phyloP scores from a whole-genome alignment of 2,888 invertebrate species.

The Pseudoips prasinana region DNA sequence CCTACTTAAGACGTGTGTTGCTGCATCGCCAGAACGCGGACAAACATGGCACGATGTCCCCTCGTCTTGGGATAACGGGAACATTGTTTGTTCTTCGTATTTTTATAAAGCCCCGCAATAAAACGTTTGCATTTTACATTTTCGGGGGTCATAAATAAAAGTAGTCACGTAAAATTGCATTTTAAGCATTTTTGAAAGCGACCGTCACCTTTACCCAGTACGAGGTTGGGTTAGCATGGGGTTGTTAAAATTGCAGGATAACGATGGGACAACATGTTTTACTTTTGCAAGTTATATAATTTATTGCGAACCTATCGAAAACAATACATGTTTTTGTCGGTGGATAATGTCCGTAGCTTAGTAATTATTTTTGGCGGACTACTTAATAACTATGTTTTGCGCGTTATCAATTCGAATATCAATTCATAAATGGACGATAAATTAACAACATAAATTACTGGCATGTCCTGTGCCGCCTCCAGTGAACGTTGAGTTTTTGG shows the following conservation, averaged over 20 bases:
- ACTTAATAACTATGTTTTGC: slow-evolving; percentile 35
- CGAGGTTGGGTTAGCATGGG: slow-evolving; percentile 44
- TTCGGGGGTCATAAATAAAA: slow-evolving; percentile 77
- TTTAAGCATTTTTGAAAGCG: slow-evolving; percentile 76
- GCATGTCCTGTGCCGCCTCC: slow-evolving; percentile 58
- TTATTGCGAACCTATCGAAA: slow-evolving; percentile 42
- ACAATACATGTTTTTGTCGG: slow-evolving; percentile 6
- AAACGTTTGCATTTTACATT: slow-evolving; percentile 80
- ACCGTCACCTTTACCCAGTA: slow-evolving; percentile 64
- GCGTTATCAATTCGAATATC: slow-evolving; percentile 41
- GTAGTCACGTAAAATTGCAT: slow-evolving; percentile 76
- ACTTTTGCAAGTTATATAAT: slow-evolving; percentile 52
- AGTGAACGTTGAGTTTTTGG: slow-evolving; percentile 51
- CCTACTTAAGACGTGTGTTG: slow-evolving; percentile 47
- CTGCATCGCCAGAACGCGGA: slow-evolving; percentile 49
- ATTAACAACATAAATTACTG: slow-evolving; percentile 66
- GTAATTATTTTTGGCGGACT: slow-evolving; percentile 15
- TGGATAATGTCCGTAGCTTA: slow-evolving; percentile 15
- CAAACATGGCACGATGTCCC: slow-evolving; percentile 69
- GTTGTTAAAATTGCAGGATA: slow-evolving; percentile 56
- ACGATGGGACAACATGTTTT: slow-evolving; percentile 47
- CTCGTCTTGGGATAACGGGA: slow-evolving; percentile 63
- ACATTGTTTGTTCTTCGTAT: slow-evolving; percentile 78
- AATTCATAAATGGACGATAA: slow-evolving; percentile 56
- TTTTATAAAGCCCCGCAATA: slow-evolving; percentile 76